A percentile compares a stretch with the other conserved stretches of the same genome.
Conservation (phyloP, 2,113 vertebrate species). For the Ptychochromis oligacanthus region DNA sequence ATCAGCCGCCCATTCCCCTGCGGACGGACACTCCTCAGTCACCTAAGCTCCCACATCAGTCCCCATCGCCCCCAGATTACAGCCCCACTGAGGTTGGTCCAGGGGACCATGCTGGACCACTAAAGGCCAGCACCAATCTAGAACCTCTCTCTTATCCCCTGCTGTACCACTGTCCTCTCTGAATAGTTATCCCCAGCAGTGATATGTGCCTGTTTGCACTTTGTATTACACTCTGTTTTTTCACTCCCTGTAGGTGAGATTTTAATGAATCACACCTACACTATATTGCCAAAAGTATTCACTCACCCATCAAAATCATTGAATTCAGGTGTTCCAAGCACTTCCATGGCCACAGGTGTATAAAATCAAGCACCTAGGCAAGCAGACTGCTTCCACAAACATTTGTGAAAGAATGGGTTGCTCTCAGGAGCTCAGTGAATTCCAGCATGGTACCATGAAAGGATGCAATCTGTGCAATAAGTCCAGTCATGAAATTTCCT, state of each 20-base stretch:
- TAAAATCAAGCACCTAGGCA: too few species aligned
- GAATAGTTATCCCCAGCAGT: conserved; percentile 22
- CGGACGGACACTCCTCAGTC: conserved; percentile 74
- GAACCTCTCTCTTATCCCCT: conserved; percentile 35
- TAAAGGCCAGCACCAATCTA: conserved; percentile 54
- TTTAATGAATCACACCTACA: not conserved
- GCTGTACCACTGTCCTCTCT: conserved; percentile 34
- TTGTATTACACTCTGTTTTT: conserved; percentile 11
- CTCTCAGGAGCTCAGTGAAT: too few species aligned
- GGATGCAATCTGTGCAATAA: too few species aligned
- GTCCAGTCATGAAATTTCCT: too few species aligned
- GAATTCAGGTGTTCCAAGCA: too few species aligned
- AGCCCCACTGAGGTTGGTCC: conserved; percentile 76
- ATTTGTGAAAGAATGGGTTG: too few species aligned
- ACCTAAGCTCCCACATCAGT: conserved; percentile 63
- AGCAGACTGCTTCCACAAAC: too few species aligned
- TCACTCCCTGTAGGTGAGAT: not conserved
- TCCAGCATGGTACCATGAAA: too few species aligned
- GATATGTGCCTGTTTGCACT: conserved; percentile 32
- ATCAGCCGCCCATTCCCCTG: conserved; percentile 72
- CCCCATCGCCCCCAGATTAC: conserved; percentile 73
- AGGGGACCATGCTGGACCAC: conserved; percentile 49
- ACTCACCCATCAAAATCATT: too few species aligned
- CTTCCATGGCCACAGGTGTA: too few species aligned
- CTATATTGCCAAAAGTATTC: too few species aligned